These are phyloP conservation scores for Stratiolaelaps scimitus DNA, from an alignment of 1,140 invertebrate species.

Conservation along the genomic window DNA sequence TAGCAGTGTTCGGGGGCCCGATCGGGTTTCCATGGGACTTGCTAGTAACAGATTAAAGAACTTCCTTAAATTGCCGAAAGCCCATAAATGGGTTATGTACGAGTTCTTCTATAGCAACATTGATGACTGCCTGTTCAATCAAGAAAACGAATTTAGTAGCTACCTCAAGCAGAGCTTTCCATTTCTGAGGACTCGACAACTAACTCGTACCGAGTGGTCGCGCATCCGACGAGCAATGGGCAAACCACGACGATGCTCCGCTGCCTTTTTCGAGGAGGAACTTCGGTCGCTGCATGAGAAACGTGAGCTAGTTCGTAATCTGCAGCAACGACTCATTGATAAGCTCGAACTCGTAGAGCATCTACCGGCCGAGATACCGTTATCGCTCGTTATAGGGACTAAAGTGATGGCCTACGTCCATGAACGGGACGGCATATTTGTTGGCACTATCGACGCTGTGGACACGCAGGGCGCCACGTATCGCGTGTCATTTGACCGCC, in stretches of 20 bases:
- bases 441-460: conserved; percentile 90
- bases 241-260: conserved; percentile 61
- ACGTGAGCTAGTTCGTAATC: conserved; percentile 73
- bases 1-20: conserved; percentile 7
- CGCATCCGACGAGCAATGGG: conserved; percentile 92
- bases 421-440: conserved; percentile 84
- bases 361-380: conserved; percentile 85
- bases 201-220: conserved; percentile 86
- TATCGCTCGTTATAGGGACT: conserved; percentile 88
- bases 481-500: conserved; percentile 85
- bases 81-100: conserved; percentile 97
- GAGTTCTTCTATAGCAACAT: conserved; percentile 99
- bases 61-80: conserved; percentile 93
- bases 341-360: conserved; percentile 69
- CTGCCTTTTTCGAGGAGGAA: conserved; percentile 90
- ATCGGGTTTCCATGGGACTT: neutral
- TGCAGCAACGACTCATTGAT: conserved; percentile 84
- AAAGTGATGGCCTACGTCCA: conserved; percentile 68
- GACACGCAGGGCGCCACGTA: conserved; percentile 95
- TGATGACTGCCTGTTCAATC: conserved; percentile 80
- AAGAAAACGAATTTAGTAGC: conserved; percentile 91
- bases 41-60: conserved; percentile 82
- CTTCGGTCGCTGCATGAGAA: conserved; percentile 73
- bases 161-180: conserved; percentile 90
- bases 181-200: conserved; percentile 65